These are phyloP conservation scores for Porites lutea DNA, from an alignment of 64 coral and sea anemone species.

Conservation along the genomic window DNA sequence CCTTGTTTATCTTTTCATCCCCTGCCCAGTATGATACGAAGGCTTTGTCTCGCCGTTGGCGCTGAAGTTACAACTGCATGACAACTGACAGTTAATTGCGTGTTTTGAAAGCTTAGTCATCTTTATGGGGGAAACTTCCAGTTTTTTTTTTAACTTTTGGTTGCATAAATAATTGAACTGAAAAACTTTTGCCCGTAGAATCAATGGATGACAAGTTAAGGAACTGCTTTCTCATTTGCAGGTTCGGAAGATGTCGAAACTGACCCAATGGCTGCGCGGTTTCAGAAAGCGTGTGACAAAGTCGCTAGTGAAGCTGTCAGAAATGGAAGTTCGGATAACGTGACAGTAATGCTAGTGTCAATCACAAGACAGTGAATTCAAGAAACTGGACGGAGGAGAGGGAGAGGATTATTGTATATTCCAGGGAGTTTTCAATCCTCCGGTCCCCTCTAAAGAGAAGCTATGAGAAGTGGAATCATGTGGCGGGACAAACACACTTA, in stretches of 20 bases:
- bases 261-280: constrained; percentile 63
- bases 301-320: constrained; percentile 93
- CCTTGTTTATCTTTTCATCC: too few relatives aligned
- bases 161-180: too few relatives aligned
- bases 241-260: constrained; percentile 21
- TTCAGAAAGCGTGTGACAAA: constrained; percentile 80
- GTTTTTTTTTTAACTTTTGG: too few relatives aligned
- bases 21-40: too few relatives aligned
- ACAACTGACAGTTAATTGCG: too few relatives aligned
- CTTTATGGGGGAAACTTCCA: too few relatives aligned
- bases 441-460: background rate
- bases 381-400: background rate
- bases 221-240: background rate
- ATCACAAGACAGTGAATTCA: constrained; percentile 33
- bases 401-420: background rate
- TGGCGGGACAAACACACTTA: background rate
- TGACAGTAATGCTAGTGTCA: constrained; percentile 95
- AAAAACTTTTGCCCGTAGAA: too few relatives aligned
- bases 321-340: constrained; percentile 98
- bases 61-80: too few relatives aligned
- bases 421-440: background rate
- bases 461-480: background rate
- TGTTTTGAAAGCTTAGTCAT: too few relatives aligned
- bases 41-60: too few relatives aligned
- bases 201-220: too few relatives aligned